These are phyloP conservation scores for Holcopasites calliopsidis DNA, from an alignment of 1,140 invertebrate species.

Conservation along the genomic window DNA sequence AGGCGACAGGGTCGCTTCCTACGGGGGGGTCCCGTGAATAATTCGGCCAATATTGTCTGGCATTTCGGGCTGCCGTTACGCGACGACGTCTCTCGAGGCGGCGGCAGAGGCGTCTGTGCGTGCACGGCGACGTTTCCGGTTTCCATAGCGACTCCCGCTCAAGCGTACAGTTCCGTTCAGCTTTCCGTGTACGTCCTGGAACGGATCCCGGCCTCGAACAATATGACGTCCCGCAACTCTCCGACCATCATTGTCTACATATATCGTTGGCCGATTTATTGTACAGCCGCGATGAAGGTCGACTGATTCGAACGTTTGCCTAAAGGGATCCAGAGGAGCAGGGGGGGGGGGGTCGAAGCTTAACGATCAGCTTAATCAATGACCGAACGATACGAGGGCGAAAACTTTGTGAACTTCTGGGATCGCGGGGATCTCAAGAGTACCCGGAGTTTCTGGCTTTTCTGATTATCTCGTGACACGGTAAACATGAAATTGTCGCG, in stretches of 20 bases:
- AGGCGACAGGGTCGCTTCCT: slow-evolving; percentile 24
- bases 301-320: no score
- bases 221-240: not conserved
- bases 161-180: slow-evolving; percentile 4
- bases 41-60: slow-evolving; percentile 42
- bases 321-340: no score
- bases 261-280: slow-evolving; percentile 22
- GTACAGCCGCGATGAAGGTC: not conserved
- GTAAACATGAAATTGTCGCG: no score
- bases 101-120: slow-evolving; percentile 4
- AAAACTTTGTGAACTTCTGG: no score
- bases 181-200: not conserved
- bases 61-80: slow-evolving; percentile 23
- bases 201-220: slow-evolving; percentile 15
- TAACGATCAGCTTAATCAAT: no score
- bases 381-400: no score
- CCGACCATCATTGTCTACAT: not conserved
- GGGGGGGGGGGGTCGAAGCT: no score
- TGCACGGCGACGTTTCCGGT: slow-evolving; percentile 10
- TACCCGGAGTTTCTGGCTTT: no score
- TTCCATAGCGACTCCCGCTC: slow-evolving; percentile 25
- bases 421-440: no score
- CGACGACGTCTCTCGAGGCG: slow-evolving; percentile 28
- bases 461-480: no score
- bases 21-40: slow-evolving; percentile 24